Evolutionary conservation across 2,113 vertebrate species (phyloP).

Genomic region (Hippocampus zosterae): DNA sequence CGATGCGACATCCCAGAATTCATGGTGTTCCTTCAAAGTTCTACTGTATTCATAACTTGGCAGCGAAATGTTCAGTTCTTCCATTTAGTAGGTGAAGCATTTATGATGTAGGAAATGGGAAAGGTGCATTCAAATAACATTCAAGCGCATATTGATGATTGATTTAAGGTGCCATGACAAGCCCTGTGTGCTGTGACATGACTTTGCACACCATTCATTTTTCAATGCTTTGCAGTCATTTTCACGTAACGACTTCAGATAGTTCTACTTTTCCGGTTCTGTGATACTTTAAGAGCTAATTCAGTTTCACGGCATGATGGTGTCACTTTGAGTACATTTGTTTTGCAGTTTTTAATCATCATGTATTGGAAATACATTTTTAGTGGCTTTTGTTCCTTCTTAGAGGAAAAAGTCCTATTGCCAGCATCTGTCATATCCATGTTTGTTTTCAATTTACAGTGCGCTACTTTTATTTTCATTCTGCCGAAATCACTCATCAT

Average conservation of each 20-base stretch:
- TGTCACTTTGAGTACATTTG: background rate
- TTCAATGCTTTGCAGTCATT: background rate
- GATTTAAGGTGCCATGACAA: background rate
- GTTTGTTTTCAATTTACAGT: background rate
- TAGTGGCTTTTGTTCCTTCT: background rate
- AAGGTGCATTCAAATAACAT: background rate
- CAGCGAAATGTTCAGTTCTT: background rate
- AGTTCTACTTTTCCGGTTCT: background rate
- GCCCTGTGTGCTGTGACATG: background rate
- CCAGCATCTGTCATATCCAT: background rate
- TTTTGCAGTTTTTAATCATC: background rate
- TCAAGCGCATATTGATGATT: background rate
- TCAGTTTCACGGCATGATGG: background rate
- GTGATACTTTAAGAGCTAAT: background rate
- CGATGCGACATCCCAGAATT: too few relatives aligned
- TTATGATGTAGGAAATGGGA: background rate
- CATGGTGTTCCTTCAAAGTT: too few relatives aligned
- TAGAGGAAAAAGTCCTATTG: background rate
- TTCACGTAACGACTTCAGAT: background rate
- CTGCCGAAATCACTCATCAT: slow-evolving; percentile 47
- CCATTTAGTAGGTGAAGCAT: background rate
- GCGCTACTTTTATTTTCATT: slow-evolving; percentile 16
- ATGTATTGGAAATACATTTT: background rate
- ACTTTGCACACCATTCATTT: background rate
- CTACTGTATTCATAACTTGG: too few relatives aligned